A percentile compares a stretch with the other conserved stretches of the same genome.
Evolutionary conservation across 2,113 vertebrate genomes (phyloP).

Genomic region (Verasper variegatus): DNA sequence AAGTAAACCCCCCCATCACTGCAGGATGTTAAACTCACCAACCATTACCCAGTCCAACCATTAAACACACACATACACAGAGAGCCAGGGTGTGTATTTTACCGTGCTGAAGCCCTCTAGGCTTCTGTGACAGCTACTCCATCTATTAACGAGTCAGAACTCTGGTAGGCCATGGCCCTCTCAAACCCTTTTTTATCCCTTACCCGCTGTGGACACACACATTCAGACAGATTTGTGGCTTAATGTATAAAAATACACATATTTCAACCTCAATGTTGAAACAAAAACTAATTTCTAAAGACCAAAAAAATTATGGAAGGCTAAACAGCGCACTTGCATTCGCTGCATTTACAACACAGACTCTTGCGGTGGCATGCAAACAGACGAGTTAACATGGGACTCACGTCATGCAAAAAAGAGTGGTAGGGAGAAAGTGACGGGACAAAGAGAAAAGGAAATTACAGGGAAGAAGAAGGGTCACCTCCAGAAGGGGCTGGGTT

Average conservation of each 20-base stretch:
- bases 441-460: neutral
- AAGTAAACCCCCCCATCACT: conserved; percentile 29
- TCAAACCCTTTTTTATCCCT: conserved; percentile 81
- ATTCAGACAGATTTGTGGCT: conserved; percentile 38
- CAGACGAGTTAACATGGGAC: neutral
- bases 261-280: neutral
- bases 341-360: neutral
- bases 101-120: conserved; percentile 84
- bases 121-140: conserved; percentile 86
- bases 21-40: conserved; percentile 38
- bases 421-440: neutral
- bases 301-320: neutral
- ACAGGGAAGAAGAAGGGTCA: conserved; percentile 78
- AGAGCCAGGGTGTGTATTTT: conserved; percentile 77
- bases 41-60: neutral
- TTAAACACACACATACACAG: conserved; percentile 1
- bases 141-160: conserved; percentile 89
- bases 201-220: conserved; percentile 87
- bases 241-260: conserved; percentile 24
- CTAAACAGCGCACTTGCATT: neutral
- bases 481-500: conserved; percentile 83
- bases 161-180: conserved; percentile 80
- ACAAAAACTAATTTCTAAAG: neutral
- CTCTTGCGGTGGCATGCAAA: conserved; percentile 30
- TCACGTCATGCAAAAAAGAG: conserved; percentile 29